A percentile compares a stretch with the other conserved stretches of the same genome.
Evolutionary conservation across 2,113 vertebrate species (phyloP).

Genomic region (Hippocampus zosterae): DNA sequence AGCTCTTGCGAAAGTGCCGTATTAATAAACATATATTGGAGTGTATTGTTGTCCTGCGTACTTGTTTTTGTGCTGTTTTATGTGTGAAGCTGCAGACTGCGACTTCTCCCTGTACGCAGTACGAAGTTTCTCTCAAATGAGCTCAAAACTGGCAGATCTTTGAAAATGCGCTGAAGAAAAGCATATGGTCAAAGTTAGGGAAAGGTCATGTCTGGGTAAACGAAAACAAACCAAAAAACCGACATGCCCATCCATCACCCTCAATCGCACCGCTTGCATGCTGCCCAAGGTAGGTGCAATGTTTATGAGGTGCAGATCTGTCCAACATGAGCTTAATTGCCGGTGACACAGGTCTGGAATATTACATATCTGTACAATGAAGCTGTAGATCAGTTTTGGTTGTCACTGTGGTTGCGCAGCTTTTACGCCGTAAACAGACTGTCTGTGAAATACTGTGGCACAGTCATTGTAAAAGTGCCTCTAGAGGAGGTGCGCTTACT

Average conservation of each 20-base stretch:
- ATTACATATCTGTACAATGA: not conserved
- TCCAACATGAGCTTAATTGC: slow-evolving; percentile 1
- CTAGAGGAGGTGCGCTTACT: slow-evolving; percentile 24
- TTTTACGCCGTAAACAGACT: slow-evolving; percentile 2
- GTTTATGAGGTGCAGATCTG: slow-evolving; percentile 4
- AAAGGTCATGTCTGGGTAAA: slow-evolving; percentile 1
- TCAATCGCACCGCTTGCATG: not conserved
- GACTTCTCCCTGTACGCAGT: not conserved
- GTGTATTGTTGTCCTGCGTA: no score
- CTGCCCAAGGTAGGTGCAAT: not conserved
- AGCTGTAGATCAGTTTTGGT: not conserved
- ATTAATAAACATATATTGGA: no score
- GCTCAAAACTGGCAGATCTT: not conserved
- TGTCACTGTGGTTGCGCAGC: slow-evolving; percentile 5
- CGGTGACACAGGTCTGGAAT: not conserved
- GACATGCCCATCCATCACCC: slow-evolving; percentile 3
- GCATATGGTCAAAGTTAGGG: not conserved
- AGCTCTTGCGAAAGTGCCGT: no score
- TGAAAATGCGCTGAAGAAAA: not conserved
- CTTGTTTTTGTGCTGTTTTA: no score
- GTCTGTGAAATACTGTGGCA: slow-evolving; percentile 22
- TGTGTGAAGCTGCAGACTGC: not conserved
- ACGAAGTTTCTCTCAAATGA: not conserved
- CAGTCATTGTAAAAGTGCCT: slow-evolving; percentile 22
- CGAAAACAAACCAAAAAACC: slow-evolving; percentile 5